phyloP scores from a whole-genome alignment of 2,888 invertebrate genomes.

The Limnephilus rhombicus region DNA sequence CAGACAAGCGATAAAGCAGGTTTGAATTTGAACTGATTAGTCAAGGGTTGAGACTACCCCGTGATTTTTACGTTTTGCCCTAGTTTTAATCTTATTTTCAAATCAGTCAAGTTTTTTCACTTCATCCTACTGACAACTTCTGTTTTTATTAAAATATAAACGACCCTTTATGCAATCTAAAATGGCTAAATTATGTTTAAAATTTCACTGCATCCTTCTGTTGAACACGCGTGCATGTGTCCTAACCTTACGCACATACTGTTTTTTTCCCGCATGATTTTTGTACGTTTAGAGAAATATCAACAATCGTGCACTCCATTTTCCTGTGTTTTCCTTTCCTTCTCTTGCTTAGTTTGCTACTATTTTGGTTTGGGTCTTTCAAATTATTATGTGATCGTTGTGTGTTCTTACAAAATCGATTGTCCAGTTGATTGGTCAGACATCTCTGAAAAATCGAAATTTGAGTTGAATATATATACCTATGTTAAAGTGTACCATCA shows the following conservation, averaged over 20 bases:
- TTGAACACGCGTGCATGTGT: neutral
- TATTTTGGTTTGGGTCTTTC: neutral
- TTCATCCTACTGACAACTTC: no score
- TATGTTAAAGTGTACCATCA: no score
- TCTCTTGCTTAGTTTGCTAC: neutral
- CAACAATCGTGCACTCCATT: neutral
- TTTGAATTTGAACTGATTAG: no score
- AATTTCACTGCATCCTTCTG: neutral
- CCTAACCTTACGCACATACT: neutral
- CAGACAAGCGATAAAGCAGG: no score
- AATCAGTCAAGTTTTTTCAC: no score
- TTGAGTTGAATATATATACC: no score
- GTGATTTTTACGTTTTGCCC: no score
- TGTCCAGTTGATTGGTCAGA: no score
- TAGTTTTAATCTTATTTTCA: no score
- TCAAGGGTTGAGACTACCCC: no score
- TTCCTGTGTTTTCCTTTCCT: neutral
- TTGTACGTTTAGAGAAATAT: neutral
- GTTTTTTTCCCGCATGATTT: neutral
- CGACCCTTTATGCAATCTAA: neutral
- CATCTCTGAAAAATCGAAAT: no score
- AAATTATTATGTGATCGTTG: neutral
- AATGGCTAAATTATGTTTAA: neutral
- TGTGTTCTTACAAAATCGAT: neutral
- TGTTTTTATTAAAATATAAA: no score